A percentile compares a stretch with the other conserved stretches of the same genome.
Evolutionary conservation across 2,888 invertebrate species (phyloP).

Genomic region (Rhopalosiphum nymphaeae): DNA sequence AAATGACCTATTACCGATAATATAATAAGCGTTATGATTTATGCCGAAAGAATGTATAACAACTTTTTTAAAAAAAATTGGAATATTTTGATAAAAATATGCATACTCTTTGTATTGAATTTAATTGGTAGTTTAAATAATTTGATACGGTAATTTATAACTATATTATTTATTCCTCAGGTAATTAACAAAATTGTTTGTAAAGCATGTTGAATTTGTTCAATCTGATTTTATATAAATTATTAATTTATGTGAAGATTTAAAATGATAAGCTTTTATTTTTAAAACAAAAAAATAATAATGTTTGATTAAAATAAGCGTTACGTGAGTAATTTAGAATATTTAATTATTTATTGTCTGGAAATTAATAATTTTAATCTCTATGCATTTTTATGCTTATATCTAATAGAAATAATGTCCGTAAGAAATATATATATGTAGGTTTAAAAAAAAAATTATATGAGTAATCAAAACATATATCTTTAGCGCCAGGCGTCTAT

Average conservation of each 20-base stretch:
- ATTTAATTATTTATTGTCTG: conserved; percentile 13
- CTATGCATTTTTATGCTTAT: not conserved
- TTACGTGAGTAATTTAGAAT: not conserved
- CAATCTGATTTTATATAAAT: not conserved
- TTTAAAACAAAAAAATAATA: not conserved
- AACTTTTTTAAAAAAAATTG: not conserved
- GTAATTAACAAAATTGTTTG: not conserved
- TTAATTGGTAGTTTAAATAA: conserved; percentile 28
- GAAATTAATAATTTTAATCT: not conserved
- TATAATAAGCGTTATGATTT: not conserved
- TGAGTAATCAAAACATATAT: not conserved
- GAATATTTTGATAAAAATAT: conserved; percentile 44
- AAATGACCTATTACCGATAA: not conserved
- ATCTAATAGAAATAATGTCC: not conserved
- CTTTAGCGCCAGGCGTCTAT: conserved; percentile 26
- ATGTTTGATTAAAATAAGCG: not conserved
- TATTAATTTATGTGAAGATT: not conserved
- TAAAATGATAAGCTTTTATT: not conserved
- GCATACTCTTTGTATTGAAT: not conserved
- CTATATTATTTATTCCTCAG: not conserved
- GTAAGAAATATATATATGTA: not conserved
- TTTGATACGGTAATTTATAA: conserved; percentile 12
- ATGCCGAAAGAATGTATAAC: conserved; percentile 24
- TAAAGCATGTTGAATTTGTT: not conserved
- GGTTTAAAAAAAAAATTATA: not conserved